Conservation (phyloP, 2,797 vertebrate species). For the Toxotes lorentzi region DNA sequence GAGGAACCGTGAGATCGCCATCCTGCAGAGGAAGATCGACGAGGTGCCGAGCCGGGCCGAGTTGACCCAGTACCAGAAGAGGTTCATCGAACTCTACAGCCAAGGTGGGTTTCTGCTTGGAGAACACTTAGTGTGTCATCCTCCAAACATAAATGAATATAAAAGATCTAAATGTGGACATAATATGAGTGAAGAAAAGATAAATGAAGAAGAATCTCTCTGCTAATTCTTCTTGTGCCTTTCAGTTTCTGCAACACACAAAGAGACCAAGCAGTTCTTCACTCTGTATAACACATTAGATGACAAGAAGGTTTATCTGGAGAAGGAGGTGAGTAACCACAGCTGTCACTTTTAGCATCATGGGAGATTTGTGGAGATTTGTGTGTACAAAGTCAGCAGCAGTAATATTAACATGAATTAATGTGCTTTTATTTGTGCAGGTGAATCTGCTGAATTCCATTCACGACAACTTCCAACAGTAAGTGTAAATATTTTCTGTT, state of each 20-base stretch:
- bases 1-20: constrained; percentile 96
- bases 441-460: constrained; percentile 97
- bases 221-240: constrained; percentile 23
- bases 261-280: constrained; percentile 99
- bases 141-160: neutral
- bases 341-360: neutral
- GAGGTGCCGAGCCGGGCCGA: constrained; percentile 97
- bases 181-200: too few relatives aligned
- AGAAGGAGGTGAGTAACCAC: constrained; percentile 92
- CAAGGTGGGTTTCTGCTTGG: constrained; percentile 86
- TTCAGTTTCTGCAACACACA: constrained; percentile 96
- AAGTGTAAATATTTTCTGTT: constrained; percentile 75
- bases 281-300: constrained; percentile 98
- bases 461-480: constrained; percentile 98
- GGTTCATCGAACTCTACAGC: constrained; percentile 97
- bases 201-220: neutral
- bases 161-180: too few relatives aligned
- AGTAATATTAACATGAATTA: neutral
- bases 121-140: too few relatives aligned
- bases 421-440: constrained; percentile 71
- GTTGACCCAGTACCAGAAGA: constrained; percentile 98
- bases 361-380: neutral
- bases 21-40: constrained; percentile 97
- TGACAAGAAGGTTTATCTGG: constrained; percentile 98
- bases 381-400: too few relatives aligned